A percentile compares a stretch with the other conserved stretches of the same genome.
Conservation (phyloP, 2,797 vertebrate genomes). For the Falco columbarius region DNA sequence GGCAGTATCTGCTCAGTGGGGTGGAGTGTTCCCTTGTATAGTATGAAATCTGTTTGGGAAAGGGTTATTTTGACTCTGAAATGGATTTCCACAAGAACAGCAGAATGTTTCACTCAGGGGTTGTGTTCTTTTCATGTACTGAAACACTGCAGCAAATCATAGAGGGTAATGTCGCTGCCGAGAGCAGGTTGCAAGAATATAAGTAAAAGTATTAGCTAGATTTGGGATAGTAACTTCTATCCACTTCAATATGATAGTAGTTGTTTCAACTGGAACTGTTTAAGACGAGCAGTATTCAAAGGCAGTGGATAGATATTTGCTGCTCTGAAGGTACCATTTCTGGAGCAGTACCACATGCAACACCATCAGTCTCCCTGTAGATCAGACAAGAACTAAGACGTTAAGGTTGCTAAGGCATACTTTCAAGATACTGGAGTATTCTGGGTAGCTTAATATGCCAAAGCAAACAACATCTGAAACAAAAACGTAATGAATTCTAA, state of each 20-base stretch:
- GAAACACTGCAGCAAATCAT: background rate
- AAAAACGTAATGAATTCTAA: slow-evolving; percentile 48
- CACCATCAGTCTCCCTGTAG: background rate
- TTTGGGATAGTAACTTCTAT: background rate
- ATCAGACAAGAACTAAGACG: background rate
- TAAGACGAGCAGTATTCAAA: background rate
- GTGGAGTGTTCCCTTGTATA: background rate
- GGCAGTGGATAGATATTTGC: background rate
- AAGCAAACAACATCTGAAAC: slow-evolving; percentile 15
- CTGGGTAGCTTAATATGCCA: background rate
- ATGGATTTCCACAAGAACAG: background rate
- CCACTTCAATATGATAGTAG: background rate
- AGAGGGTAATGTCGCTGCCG: background rate
- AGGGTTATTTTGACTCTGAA: background rate
- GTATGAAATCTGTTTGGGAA: background rate
- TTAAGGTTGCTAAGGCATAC: background rate
- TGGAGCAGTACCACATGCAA: background rate
- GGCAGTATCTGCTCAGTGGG: background rate
- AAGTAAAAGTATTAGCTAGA: background rate
- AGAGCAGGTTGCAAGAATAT: background rate
- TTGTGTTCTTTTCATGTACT: background rate
- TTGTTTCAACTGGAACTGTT: background rate
- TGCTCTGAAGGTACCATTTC: background rate
- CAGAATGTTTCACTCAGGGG: background rate
- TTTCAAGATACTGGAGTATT: background rate